Evolutionary conservation across 2,113 vertebrate species (phyloP), one percentile per base, ranked within the genome.

Genomic region (Sylvia atricapilla): DNA sequence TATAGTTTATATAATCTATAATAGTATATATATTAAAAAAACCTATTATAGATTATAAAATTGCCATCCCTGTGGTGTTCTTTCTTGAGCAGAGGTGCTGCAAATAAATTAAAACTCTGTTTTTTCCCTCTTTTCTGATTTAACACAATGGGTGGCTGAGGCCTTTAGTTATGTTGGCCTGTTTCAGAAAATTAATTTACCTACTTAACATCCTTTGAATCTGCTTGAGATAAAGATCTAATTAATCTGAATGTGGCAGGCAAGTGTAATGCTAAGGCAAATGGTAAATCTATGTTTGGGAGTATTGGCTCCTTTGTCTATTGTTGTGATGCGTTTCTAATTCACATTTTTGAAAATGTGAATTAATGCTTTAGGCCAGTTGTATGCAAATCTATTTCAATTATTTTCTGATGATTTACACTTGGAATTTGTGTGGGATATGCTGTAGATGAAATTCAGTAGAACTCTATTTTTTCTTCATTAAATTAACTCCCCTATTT

Each of bases 171-270:
- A 22, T 15, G 6, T 66, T 74, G 15, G 23, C 14, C 24, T 62
- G 28, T 52, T 93, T 91, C 39, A 79, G 46, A 78, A 62, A 75
- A 88, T 67, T 55, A 63, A 86, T 87, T 87, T 68, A 28, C 43
- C 33, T 77, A 19, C 30, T 74, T 75, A 41, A 21, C 25, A 30
- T 79, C 14, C 37, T 77, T 94, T 63, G 43, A 93, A 93, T 92
- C 35, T 72, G 24, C 59, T 90, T 66, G 53, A 93, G 70, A 84
- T 84, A 92, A 93, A 93, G 47, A 91, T 62, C 64, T 92, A 82
- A 86, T 87, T 86, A 84, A 81, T 86, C 52, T 93, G 39, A 88
- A 53, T 18, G 28, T 17, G 62, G 19, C 53, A 87, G 60, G 27
- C 64, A 90, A 83, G 24, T 77, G 39, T 53, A 77, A 86, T 33